Percentiles rank a stretch among this genome's conserved stretches.
Conservation (phyloP, 2,888 invertebrate species). For the Yponomeuta plumbellus region DNA sequence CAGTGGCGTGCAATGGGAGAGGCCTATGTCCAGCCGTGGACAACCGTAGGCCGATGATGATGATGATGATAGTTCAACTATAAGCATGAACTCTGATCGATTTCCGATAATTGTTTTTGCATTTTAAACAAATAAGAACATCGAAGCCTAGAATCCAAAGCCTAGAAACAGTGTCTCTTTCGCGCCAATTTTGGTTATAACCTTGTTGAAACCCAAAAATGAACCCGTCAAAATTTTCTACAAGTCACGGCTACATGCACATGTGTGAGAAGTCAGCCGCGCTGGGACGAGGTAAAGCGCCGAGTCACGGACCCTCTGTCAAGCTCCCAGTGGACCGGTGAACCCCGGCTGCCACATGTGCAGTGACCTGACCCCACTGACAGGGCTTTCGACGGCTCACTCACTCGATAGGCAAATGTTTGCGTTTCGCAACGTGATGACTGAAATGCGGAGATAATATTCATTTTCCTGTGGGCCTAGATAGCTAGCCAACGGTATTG, state of each 20-base stretch:
- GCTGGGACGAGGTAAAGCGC: slow-evolving; percentile 40
- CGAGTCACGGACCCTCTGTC: slow-evolving; percentile 65
- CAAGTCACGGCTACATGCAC: slow-evolving; percentile 57
- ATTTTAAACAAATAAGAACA: too few species aligned
- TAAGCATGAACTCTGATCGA: too few species aligned
- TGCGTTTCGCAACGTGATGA: not conserved
- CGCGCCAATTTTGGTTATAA: too few species aligned
- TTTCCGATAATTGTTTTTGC: too few species aligned
- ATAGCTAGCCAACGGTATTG: too few species aligned
- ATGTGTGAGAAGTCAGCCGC: slow-evolving; percentile 42
- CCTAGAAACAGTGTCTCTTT: too few species aligned
- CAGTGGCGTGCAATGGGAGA: too few species aligned
- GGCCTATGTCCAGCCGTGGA: too few species aligned
- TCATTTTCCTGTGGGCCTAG: not conserved
- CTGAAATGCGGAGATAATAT: not conserved
- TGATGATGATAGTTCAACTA: too few species aligned
- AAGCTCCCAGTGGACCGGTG: slow-evolving; percentile 65
- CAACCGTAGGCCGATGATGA: too few species aligned
- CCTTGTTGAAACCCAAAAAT: slow-evolving; percentile 53
- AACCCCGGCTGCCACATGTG: slow-evolving; percentile 58
- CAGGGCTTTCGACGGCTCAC: not conserved
- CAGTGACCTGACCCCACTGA: slow-evolving; percentile 2
- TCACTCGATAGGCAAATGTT: slow-evolving; percentile 1
- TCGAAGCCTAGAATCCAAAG: too few species aligned
- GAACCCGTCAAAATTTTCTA: slow-evolving; percentile 46